phyloP scores from a whole-genome alignment of 2,888 invertebrate species.

The Chloroclysta siterata region DNA sequence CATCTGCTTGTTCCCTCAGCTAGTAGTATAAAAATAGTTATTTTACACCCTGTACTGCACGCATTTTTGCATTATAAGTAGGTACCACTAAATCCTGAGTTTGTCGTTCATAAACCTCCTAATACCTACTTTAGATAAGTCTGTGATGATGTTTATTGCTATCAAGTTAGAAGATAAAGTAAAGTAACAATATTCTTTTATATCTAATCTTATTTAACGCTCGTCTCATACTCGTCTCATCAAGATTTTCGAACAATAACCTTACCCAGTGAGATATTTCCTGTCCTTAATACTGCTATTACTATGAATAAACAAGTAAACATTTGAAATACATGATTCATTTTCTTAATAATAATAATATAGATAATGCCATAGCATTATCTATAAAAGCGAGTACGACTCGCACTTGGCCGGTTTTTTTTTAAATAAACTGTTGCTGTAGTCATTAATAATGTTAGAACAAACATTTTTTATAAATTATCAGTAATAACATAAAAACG shows the following conservation, averaged over 20 bases:
- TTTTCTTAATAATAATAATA: background rate
- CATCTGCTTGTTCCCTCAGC: too few relatives aligned
- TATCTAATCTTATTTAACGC: conserved; percentile 2
- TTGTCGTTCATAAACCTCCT: conserved; percentile 4
- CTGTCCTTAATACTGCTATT: background rate
- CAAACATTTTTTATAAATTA: too few relatives aligned
- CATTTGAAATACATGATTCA: background rate
- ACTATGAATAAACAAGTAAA: background rate
- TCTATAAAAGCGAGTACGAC: too few relatives aligned
- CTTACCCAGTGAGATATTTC: background rate
- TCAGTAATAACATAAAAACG: too few relatives aligned
- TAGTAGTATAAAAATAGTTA: too few relatives aligned
- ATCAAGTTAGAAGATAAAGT: conserved; percentile 1
- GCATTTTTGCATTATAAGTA: background rate
- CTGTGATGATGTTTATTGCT: background rate
- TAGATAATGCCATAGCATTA: too few relatives aligned
- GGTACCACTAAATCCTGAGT: background rate
- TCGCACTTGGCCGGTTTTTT: too few relatives aligned
- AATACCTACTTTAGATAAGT: conserved; percentile 1
- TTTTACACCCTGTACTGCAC: background rate
- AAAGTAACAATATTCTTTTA: background rate
- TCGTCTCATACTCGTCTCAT: conserved; percentile 10
- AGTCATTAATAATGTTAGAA: too few relatives aligned
- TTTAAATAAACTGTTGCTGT: too few relatives aligned
- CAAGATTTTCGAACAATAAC: conserved; percentile 13